A percentile compares a stretch with the other conserved stretches of the same genome.
phyloP scores from a whole-genome alignment of 2,888 invertebrate genomes.

The Cryptocheilus praepositus region DNA sequence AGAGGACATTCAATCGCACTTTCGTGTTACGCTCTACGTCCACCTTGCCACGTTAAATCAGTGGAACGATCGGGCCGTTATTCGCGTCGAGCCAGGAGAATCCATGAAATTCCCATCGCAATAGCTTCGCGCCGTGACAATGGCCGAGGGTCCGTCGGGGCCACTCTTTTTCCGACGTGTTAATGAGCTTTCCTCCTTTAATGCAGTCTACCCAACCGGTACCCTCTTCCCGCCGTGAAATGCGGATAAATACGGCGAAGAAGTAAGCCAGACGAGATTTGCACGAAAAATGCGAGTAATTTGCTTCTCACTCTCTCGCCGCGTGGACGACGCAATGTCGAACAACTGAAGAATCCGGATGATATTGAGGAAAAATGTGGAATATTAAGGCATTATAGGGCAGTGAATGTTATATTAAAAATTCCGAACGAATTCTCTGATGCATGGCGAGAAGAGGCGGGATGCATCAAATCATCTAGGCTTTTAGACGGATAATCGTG shows the following conservation, averaged over 20 bases:
- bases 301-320: not conserved
- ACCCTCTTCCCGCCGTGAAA: not conserved
- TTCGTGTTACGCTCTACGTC: constrained; percentile 30
- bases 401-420: no score
- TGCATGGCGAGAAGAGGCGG: no score
- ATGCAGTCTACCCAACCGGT: constrained; percentile 20
- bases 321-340: no score
- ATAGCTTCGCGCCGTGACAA: constrained; percentile 54
- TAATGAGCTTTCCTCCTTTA: constrained; percentile 50
- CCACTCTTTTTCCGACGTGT: constrained; percentile 49
- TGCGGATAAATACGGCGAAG: not conserved
- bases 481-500: no score
- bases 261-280: not conserved
- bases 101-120: constrained; percentile 60
- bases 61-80: constrained; percentile 56
- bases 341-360: no score
- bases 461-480: no score
- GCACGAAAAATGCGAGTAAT: not conserved
- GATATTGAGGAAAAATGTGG: no score
- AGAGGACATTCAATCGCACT: constrained; percentile 44
- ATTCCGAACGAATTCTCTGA: no score
- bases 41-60: constrained; percentile 49
- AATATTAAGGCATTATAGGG: no score
- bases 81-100: constrained; percentile 51
- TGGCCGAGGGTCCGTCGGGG: constrained; percentile 45